These are phyloP conservation scores for Tachysurus vachellii DNA, from an alignment of 2,113 vertebrate genomes.

Conservation along the genomic window DNA sequence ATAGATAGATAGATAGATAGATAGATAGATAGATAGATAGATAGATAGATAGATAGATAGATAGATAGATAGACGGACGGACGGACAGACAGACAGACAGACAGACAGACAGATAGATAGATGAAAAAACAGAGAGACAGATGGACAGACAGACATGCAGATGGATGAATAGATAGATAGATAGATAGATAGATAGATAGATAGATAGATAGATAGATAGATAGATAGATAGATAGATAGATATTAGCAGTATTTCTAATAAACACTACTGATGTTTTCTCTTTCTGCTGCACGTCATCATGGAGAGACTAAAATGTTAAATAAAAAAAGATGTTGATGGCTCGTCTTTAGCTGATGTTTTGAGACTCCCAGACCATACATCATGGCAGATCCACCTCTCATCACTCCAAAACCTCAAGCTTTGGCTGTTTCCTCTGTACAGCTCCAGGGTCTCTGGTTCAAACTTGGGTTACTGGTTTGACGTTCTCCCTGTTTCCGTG, in stretches of 20 bases:
- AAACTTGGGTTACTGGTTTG: background rate
- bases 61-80: background rate
- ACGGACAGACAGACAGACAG: background rate
- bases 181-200: background rate
- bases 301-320: background rate
- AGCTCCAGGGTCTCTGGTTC: background rate
- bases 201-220: background rate
- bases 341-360: background rate
- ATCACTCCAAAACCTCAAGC: background rate
- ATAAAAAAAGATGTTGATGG: background rate
- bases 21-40: background rate
- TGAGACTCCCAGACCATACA: background rate
- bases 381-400: conserved; percentile 8
- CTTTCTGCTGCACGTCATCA: background rate
- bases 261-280: background rate
- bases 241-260: background rate
- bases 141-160: no score
- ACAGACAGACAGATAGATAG: background rate
- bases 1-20: background rate
- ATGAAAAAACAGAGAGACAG: no score
- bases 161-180: background rate
- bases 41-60: background rate
- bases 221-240: background rate
- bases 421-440: background rate
- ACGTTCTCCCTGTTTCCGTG: background rate